Evolutionary conservation across 1,140 invertebrate species (phyloP).

Genomic region (Platorchestia sp.): DNA sequence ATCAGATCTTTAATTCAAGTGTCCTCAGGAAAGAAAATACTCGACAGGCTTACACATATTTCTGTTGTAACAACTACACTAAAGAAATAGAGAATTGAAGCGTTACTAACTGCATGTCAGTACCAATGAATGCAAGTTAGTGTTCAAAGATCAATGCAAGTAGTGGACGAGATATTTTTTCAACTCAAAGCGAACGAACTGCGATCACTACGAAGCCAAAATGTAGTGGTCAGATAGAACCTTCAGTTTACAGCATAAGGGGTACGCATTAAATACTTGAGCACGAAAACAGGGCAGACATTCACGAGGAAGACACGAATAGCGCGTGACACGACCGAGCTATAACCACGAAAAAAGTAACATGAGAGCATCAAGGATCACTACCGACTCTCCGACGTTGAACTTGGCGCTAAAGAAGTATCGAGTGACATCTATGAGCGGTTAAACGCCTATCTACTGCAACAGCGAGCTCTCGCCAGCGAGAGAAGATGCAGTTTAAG

Average conservation of each 20-base stretch:
- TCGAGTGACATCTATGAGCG: background rate
- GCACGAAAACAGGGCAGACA: background rate
- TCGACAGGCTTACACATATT: background rate
- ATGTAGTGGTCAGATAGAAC: background rate
- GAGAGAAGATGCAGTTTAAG: no score
- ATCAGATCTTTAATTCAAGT: background rate
- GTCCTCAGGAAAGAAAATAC: background rate
- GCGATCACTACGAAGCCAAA: background rate
- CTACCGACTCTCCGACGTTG: no score
- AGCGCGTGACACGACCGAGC: no score
- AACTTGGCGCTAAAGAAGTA: background rate
- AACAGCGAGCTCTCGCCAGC: no score
- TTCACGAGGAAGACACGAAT: background rate
- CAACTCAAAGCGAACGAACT: background rate
- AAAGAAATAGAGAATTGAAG: background rate
- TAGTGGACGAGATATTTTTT: background rate
- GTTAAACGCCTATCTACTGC: no score
- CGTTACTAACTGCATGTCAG: background rate
- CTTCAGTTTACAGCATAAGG: background rate
- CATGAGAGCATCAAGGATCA: background rate
- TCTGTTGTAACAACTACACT: background rate
- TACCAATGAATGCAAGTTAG: background rate
- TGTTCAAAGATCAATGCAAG: background rate
- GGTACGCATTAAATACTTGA: background rate
- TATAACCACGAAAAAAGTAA: no score